Conservation (phyloP, 2,113 vertebrate species). For the Sigmodon hispidus region DNA sequence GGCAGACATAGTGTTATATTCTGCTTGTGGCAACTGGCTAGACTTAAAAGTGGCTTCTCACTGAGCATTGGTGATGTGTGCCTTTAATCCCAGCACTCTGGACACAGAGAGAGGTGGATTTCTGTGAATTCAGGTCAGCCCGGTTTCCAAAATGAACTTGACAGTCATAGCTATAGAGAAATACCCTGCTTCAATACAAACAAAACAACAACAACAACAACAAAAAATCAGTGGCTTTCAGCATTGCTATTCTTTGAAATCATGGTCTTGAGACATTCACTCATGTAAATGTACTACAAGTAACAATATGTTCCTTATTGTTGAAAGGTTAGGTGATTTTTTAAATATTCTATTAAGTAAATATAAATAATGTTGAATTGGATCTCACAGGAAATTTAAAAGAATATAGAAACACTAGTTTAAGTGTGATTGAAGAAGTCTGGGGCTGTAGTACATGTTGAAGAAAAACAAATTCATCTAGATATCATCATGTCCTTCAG, state of each 20-base stretch:
- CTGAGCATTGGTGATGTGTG: too few relatives aligned
- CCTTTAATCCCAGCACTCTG: too few relatives aligned
- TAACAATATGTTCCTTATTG: background rate
- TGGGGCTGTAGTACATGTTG: too few relatives aligned
- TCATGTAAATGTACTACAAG: background rate
- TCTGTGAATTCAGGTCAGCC: too few relatives aligned
- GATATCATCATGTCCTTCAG: too few relatives aligned
- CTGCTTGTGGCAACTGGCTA: background rate
- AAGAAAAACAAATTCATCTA: background rate
- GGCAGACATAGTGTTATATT: background rate
- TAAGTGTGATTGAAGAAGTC: accelerated
- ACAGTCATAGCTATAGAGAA: too few relatives aligned
- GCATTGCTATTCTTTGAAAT: background rate
- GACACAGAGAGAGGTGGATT: too few relatives aligned
- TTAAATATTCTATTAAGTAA: background rate
- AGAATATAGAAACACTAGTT: background rate
- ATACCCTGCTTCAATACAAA: too few relatives aligned
- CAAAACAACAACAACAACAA: too few relatives aligned
- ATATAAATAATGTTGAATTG: background rate
- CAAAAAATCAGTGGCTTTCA: background rate
- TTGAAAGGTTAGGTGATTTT: background rate
- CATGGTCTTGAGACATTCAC: background rate
- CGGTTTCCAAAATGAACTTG: too few relatives aligned
- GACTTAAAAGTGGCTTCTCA: background rate
- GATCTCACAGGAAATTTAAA: background rate